Evolutionary conservation across 2,113 vertebrate species (phyloP).

Genomic region (Panthera leo): DNA sequence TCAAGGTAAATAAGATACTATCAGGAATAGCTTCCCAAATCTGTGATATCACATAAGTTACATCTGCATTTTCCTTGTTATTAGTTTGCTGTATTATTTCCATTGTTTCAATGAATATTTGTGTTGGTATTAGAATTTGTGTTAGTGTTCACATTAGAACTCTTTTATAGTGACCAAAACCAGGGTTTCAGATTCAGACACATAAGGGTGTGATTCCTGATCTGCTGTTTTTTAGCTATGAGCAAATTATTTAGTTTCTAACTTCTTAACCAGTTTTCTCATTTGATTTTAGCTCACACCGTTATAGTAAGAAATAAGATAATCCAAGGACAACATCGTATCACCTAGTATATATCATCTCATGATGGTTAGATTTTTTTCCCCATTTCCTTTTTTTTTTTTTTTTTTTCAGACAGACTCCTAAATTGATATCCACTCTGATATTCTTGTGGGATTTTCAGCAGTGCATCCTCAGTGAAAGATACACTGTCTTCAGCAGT

Average conservation of each 20-base stretch:
- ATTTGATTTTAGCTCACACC: neutral
- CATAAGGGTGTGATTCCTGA: neutral
- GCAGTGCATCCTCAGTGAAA: neutral
- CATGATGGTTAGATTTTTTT: neutral
- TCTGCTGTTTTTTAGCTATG: neutral
- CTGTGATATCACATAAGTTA: neutral
- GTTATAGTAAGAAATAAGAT: conserved; percentile 20
- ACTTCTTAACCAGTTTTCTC: conserved; percentile 14
- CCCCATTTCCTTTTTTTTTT: neutral
- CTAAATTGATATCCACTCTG: neutral
- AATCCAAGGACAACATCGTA: neutral
- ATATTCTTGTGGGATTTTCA: neutral
- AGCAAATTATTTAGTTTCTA: neutral
- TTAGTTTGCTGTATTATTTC: neutral
- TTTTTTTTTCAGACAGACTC: neutral
- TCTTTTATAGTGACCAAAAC: neutral
- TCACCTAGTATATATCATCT: neutral
- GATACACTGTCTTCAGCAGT: neutral
- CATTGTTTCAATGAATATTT: neutral
- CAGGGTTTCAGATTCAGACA: neutral
- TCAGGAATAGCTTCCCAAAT: neutral
- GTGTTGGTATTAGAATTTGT: neutral
- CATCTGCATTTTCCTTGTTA: neutral
- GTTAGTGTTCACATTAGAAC: neutral
- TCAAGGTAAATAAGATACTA: neutral